Evolutionary conservation across 2,113 vertebrate genomes (phyloP).

Genomic region (Crotalus viridis): DNA sequence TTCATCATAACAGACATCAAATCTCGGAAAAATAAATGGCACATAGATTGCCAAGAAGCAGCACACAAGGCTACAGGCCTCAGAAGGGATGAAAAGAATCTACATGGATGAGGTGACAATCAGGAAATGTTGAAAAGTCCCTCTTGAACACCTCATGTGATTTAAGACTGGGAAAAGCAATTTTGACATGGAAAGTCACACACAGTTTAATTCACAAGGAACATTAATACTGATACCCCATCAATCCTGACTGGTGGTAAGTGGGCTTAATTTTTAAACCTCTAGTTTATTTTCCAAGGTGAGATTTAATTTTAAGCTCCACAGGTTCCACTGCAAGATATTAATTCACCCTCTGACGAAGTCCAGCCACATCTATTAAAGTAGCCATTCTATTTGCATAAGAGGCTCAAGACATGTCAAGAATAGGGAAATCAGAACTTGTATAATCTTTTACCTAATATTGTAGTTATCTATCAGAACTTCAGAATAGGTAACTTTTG

Average conservation of each 20-base stretch:
- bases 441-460: neutral
- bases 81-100: conserved; percentile 23
- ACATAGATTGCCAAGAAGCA: conserved; percentile 51
- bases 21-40: conserved; percentile 52
- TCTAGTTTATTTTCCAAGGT: conserved; percentile 49
- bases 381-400: neutral
- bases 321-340: neutral
- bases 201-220: conserved; percentile 53
- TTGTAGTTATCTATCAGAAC: neutral
- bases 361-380: conserved; percentile 22
- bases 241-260: conserved; percentile 49
- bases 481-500: neutral
- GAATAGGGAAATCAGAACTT: neutral
- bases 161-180: conserved; percentile 42
- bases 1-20: conserved; percentile 59
- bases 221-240: conserved; percentile 31
- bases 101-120: conserved; percentile 31
- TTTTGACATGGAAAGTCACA: conserved; percentile 59
- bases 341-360: conserved; percentile 13
- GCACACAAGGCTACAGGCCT: conserved; percentile 25
- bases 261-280: conserved; percentile 41
- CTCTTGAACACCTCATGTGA: conserved; percentile 45
- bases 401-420: neutral
- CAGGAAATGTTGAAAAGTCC: conserved; percentile 42
- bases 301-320: conserved; percentile 41